Evolutionary conservation across 2,888 invertebrate species (phyloP).

Genomic region (Lasioglossum figueresi): DNA sequence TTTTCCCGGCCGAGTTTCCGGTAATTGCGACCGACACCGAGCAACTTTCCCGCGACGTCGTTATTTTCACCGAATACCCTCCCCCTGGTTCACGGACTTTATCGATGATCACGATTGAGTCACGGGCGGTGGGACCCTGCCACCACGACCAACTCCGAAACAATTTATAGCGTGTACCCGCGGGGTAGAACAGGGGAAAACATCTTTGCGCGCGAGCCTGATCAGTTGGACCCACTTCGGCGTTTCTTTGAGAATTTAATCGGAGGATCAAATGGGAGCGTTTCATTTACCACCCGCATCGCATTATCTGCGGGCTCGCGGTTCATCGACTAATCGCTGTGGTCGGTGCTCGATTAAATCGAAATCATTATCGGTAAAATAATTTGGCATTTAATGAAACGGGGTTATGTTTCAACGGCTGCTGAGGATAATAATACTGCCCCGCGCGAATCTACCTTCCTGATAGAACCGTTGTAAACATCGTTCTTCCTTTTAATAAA

Average conservation of each 20-base stretch:
- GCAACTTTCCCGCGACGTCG: slow-evolving; percentile 28
- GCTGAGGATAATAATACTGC: background rate
- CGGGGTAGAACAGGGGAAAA: background rate
- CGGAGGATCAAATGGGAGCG: background rate
- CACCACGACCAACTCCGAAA: slow-evolving; percentile 7
- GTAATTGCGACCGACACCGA: slow-evolving; percentile 30
- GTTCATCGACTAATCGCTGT: slow-evolving; percentile 25
- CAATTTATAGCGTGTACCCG: background rate
- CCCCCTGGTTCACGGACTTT: background rate
- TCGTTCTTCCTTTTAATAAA: background rate
- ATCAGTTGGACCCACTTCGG: background rate
- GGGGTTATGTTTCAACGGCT: background rate
- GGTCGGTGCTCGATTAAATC: slow-evolving; percentile 12
- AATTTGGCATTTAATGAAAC: slow-evolving; percentile 9
- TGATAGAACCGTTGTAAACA: background rate
- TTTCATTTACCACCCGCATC: slow-evolving; percentile 10
- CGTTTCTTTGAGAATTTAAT: slow-evolving; percentile 7
- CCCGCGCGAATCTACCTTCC: background rate
- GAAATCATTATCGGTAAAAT: slow-evolving; percentile 27
- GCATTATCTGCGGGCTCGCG: background rate
- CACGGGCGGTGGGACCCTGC: background rate
- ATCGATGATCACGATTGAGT: slow-evolving; percentile 24
- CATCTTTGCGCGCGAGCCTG: background rate
- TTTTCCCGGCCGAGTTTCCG: slow-evolving; percentile 42
- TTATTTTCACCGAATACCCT: slow-evolving; percentile 35